Base-by-base conservation (phyloP, 2,888 invertebrate species). In the Eilema griseolum region DNA sequence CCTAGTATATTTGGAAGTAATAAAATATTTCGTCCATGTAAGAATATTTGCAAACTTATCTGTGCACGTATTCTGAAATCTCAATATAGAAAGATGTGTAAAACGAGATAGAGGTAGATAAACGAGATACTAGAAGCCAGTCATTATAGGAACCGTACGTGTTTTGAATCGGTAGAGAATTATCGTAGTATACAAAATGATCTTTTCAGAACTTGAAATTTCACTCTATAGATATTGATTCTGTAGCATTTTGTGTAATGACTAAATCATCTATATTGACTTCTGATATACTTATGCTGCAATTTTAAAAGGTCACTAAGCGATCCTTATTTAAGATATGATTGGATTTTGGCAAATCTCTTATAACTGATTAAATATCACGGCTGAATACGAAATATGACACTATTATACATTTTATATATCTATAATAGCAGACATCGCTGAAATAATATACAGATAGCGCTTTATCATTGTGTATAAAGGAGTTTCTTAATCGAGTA, bases 1-100 rank as follows among this genome's bases (percentile, higher is more conserved):
- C 75, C 80, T 79, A 80, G 80, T 77, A 71, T 73, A 16, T 56
- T 56, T 56, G 73, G 80, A 82, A 81, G 79, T 79, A 79, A 82
- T 84, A 78, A 70, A 76, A 79, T 74, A 78, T 81, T 12, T 33
- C 69, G 71, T 70, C 66, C 78, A 73, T 77, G 81, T 74, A n/a
- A n/a, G n/a, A 46, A 46, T 46, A 78, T 56, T 61, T 65, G 71
- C 72, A 77, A 76, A 74, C 70, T 70, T 80, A 74, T 78, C 79
- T 74, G 69, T 76, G 71, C 75, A 71, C 73, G 74, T 80, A 28
- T 61, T 61, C 61, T 33, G 46, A 65, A 31, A 73, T 76, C 68
- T 59, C 41, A 71, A 71, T 62, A 61, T 20, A 26, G 28, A 64
- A 64, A 26, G 14, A 14, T 3, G 16, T 37, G 24, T 12, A 16